Base-by-base conservation (phyloP, 1,140 invertebrate genomes). In the Chironomus striatipennis region DNA sequence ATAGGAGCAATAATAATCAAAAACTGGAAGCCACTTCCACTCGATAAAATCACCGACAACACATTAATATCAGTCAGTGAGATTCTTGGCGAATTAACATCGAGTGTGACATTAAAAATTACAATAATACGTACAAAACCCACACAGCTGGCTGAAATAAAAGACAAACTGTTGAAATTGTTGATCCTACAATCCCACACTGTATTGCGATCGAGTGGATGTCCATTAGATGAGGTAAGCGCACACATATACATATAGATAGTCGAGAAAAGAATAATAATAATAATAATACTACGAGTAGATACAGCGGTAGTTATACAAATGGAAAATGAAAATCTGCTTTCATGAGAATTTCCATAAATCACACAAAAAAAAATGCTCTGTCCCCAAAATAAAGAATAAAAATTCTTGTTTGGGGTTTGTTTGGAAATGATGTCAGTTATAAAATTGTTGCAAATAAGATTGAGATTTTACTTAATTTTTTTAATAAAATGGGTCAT, bases 11-110 rank as follows among this genome's bases (percentile, higher is more conserved):
- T 98, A 65, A 90, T 95, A 15, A 91, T 98, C 77, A 93, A 94
- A 80, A 96, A 97, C 79, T 97, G 96, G 96, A 95, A 94, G 81
- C 93, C 95, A 1, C 82, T 98, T 47, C 88, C 90, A 3, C 90
- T 97, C 81, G 95, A 97, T 77, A 90, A 91, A 78, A 95, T 98
- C 75, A 93, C 93, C 4, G 94, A 96, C 76, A 91, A 92, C 76
- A 89, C 90, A 0, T 82, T 91, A 7, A 88, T 93, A 43, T 96
- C 94, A 0, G 92, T 98, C 0, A 94, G 93, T 18, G 95, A 98
- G 79, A 95, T 98, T 73, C 85, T 98, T 24, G 93, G 94, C 17
- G 96, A 98, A 83, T 81, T 98, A 75, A 94, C 93, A 2, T 94
- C 93, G 2, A 90, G 96, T 12, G 93, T 94, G 5, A 97, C 94